A percentile compares a stretch with the other conserved stretches of the same genome.
phyloP scores from a whole-genome alignment of 92 coral and sea anemone genomes.

The Plumapathes pennacea region DNA sequence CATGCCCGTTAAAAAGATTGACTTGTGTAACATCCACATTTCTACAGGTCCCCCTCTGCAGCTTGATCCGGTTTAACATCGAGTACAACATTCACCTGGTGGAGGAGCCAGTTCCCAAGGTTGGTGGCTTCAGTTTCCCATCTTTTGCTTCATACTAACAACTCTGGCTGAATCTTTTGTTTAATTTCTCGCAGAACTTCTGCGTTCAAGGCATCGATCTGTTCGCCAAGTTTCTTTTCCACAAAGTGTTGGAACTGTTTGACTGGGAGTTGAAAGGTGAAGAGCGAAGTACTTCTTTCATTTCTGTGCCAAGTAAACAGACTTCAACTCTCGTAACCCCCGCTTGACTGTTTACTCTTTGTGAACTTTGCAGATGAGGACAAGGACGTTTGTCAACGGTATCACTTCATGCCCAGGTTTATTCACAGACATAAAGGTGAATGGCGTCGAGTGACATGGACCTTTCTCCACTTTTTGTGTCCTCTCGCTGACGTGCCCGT shows the following conservation, averaged over 20 bases:
- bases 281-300: too few species aligned
- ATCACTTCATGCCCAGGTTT: constrained; percentile 96
- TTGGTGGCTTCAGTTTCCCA: constrained; percentile 20
- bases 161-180: too few species aligned
- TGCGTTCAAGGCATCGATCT: constrained; percentile 83
- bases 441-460: too few species aligned
- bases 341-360: too few species aligned
- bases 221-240: constrained; percentile 75
- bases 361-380: not conserved
- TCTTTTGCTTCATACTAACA: not conserved
- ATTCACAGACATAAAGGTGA: constrained; percentile 59
- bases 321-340: too few species aligned
- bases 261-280: constrained; percentile 81
- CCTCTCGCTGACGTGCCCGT: too few species aligned
- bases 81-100: constrained; percentile 80
- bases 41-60: constrained; percentile 72
- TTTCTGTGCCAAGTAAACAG: too few species aligned
- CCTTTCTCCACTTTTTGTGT: too few species aligned
- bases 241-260: constrained; percentile 73
- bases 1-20: not conserved
- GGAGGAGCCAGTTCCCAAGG: constrained; percentile 84
- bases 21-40: too few species aligned
- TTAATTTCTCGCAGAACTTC: constrained; percentile 64
- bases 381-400: constrained; percentile 58
- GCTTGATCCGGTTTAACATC: constrained; percentile 87